Evolutionary conservation across 1,140 invertebrate species (phyloP).

Genomic region (Coptotermes formosanus): DNA sequence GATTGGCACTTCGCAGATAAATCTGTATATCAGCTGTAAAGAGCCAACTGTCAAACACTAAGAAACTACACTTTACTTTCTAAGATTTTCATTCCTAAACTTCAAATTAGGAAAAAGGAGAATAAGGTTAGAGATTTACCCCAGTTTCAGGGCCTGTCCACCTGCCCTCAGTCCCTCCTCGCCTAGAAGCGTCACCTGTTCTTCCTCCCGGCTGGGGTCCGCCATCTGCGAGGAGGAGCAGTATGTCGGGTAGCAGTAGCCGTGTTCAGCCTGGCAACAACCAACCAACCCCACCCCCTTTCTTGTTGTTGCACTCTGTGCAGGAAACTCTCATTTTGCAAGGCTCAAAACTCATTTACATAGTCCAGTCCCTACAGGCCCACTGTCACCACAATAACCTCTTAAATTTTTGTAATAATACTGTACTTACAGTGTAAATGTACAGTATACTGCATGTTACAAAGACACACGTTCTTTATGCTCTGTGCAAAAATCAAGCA

Average conservation of each 20-base stretch:
- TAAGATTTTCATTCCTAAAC: neutral
- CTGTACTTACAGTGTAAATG: no score
- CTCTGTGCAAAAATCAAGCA: no score
- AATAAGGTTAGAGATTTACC: slow-evolving; percentile 58
- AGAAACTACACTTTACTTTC: neutral
- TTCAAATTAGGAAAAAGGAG: slow-evolving; percentile 23
- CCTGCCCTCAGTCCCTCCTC: slow-evolving; percentile 89
- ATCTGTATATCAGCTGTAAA: no score
- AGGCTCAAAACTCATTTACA: neutral
- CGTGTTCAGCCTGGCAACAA: slow-evolving; percentile 62
- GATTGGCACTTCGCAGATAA: no score
- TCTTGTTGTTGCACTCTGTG: neutral
- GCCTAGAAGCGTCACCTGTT: slow-evolving; percentile 89
- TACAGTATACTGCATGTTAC: no score
- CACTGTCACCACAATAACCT: no score
- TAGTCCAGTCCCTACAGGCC: no score
- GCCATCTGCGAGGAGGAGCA: slow-evolving; percentile 76
- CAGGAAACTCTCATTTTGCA: neutral
- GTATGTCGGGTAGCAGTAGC: slow-evolving; percentile 45
- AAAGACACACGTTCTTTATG: no score
- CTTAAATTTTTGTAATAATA: no score
- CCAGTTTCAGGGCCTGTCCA: slow-evolving; percentile 91
- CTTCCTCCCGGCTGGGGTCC: slow-evolving; percentile 87
- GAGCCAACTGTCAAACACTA: no score
- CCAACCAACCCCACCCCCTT: slow-evolving; percentile 1